These are phyloP conservation scores for Hydrolagus colliei DNA, from an alignment of 2,797 vertebrate species.

Conservation along the genomic window DNA sequence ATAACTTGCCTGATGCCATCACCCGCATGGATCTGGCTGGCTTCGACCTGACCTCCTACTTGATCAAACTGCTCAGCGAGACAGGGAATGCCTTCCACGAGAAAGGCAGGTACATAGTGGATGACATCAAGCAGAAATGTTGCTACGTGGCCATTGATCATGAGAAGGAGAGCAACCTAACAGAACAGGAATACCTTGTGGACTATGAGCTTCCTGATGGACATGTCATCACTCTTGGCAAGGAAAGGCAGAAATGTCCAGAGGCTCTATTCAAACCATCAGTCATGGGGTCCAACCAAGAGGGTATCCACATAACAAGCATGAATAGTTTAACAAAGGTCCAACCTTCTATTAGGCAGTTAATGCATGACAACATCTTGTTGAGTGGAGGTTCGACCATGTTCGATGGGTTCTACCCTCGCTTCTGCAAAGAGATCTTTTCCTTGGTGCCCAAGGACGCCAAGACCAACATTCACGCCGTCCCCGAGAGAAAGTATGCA, in stretches of 20 bases:
- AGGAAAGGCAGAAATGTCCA: constrained; percentile 18
- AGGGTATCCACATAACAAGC: constrained; percentile 43
- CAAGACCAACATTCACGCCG: constrained; percentile 35
- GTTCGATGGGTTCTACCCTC: constrained; percentile 39
- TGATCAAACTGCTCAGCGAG: constrained; percentile 40
- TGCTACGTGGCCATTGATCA: constrained; percentile 44
- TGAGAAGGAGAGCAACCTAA: constrained; percentile 30
- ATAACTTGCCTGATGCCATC: constrained; percentile 39
- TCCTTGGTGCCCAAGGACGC: not conserved
- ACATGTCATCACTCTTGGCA: constrained; percentile 16
- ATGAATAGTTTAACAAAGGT: constrained; percentile 37
- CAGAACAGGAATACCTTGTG: not conserved
- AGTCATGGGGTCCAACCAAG: constrained; percentile 8
- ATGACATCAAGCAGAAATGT: constrained; percentile 42
- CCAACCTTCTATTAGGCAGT: not conserved
- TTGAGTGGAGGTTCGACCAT: constrained; percentile 48
- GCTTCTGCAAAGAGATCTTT: constrained; percentile 41
- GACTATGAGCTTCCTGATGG: constrained; percentile 44
- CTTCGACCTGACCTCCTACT: constrained; percentile 42
- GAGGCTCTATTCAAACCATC: constrained; percentile 40
- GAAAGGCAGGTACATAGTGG: constrained; percentile 33
- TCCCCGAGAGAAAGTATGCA: constrained; percentile 34
- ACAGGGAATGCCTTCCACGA: constrained; percentile 15
- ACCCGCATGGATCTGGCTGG: constrained; percentile 48
- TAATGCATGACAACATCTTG: constrained; percentile 41